Evolutionary conservation across 1,140 invertebrate species (phyloP), one percentile per base, ranked within the genome.

Genomic region (Drosophila simulans): DNA sequence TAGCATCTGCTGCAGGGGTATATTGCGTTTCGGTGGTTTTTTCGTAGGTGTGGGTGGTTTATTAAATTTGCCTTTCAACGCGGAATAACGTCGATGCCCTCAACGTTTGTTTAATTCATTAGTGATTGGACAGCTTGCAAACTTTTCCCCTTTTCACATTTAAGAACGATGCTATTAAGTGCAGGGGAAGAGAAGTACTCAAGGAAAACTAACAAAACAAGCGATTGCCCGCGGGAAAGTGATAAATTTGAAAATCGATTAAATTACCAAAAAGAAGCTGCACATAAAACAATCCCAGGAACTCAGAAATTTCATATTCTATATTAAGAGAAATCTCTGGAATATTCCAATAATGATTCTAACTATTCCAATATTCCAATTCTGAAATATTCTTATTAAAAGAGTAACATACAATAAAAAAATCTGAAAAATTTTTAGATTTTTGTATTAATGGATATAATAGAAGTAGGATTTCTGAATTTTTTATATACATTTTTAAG

Each of bases 71-170:
- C 27, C 20, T 40, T 51, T 48, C 49, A 63, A 63, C 58, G 35
- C 5, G 27, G 12, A 22, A 15, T 25, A 39, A 17, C 63, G 20
- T 40, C 59, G 31, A 64, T 52, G 37, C 59, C 45, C 42, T 43
- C 34, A 51, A 51, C 35, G 64, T 64, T 68, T 51, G 64, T 65
- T 68, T 68, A 52, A 64, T 68, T 68, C 40, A 68, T 68, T 68
- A 65, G 35, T 46, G 20, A 15, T 62, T 65, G 37, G 25, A 52
- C 49, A 20, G 46, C 11, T 22, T 2, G 27, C 10, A 13, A 3
- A 4, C 5, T 54, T 54, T 54, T 22, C 20, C 20, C 20, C 20
- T 20, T 22, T 39, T 8, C 22, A 4, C 3, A 22, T 12, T 12
- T 31, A 3, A 31, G 7, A 3, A 31, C 15, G 5, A 22, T 25